Base-by-base conservation (phyloP, 2,888 invertebrate genomes). In the Acanthosepion pharaonis region DNA sequence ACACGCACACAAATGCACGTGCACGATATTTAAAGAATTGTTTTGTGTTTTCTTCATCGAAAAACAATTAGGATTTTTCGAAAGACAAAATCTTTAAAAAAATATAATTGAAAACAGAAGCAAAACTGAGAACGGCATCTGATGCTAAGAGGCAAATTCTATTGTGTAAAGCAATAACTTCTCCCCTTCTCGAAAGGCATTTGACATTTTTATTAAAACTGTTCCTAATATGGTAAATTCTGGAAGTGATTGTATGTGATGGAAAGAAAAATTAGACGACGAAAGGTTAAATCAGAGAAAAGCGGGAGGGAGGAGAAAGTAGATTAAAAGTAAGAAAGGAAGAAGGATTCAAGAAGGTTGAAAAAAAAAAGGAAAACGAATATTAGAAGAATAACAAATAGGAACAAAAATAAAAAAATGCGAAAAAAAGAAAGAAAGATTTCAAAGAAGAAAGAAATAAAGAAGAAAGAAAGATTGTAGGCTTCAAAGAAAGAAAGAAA, bases 41-140 rank as follows among this genome's bases (percentile, higher is more conserved):
- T 78, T 42, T 59, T 23, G n/a, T n/a, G 11, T 78, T 33, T 15
- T 64, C 28, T 78, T n/a, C 11, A 78, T 78, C 1, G 28, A 78
- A 78, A 78, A 78, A 78, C 78, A 78, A 78, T 78, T 78, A 78
- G 28, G 28, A n/a, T 78, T 78, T 78, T 78, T 78, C n/a, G n/a
- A 78, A 78, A 15, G 23, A 59, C 20, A 59, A 59, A 59, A 59
- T 23, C 59, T 59, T 59, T 59, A 59, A 59, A 23, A 15, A 59
- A 59, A 59, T 55, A 55, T 23, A 59, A 59, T 59, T 59, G 59
- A 25, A 78, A n/a, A 9, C n/a, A 78, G 5, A 78, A 78, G n/a
- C 8, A 78, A n/a, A n/a, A 78, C 23, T 18, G 18, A 15, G 28
- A 8, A n/a, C n/a, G 8, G 78, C 78, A n/a, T 78, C 78, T n/a